Evolutionary conservation across 1,140 invertebrate genomes (phyloP).

Genomic region (Panagrolaimus sp.): DNA sequence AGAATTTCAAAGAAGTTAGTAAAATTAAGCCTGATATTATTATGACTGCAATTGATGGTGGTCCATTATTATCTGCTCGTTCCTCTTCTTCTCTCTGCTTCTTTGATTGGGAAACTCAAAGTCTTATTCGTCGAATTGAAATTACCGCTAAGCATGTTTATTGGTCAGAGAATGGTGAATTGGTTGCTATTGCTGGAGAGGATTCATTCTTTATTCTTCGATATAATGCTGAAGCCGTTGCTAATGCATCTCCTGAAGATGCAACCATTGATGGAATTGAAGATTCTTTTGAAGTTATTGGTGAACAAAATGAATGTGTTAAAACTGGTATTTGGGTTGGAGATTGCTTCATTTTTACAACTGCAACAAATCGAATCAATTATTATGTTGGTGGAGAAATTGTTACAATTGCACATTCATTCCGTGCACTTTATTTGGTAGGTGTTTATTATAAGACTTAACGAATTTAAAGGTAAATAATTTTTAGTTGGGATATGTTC

Average conservation of each 20-base stretch:
- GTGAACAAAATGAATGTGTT: slow-evolving; percentile 81
- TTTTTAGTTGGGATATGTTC: slow-evolving; percentile 83
- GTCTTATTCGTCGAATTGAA: slow-evolving; percentile 86
- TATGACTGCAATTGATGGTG: slow-evolving; percentile 79
- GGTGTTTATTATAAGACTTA: not conserved
- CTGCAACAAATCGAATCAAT: slow-evolving; percentile 90
- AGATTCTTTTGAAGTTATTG: slow-evolving; percentile 82
- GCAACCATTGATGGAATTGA: slow-evolving; percentile 89
- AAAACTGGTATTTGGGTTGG: slow-evolving; percentile 97
- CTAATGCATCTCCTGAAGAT: slow-evolving; percentile 70
- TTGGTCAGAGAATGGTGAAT: slow-evolving; percentile 91
- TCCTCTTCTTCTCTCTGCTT: slow-evolving; percentile 86
- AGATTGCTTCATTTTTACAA: slow-evolving; percentile 99
- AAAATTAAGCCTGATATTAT: slow-evolving; percentile 49
- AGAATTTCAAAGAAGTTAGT: slow-evolving; percentile 49
- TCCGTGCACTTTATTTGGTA: slow-evolving; percentile 66
- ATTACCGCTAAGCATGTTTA: slow-evolving; percentile 85
- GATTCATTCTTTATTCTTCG: slow-evolving; percentile 91
- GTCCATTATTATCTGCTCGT: slow-evolving; percentile 84
- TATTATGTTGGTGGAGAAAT: slow-evolving; percentile 99
- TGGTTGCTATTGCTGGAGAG: slow-evolving; percentile 88
- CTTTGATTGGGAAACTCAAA: slow-evolving; percentile 92
- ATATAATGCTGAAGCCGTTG: slow-evolving; percentile 72
- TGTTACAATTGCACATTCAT: slow-evolving; percentile 92
- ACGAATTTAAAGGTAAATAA: not conserved